Base-by-base conservation (phyloP, 1,140 invertebrate species). In the Heliconius eleuchia region DNA sequence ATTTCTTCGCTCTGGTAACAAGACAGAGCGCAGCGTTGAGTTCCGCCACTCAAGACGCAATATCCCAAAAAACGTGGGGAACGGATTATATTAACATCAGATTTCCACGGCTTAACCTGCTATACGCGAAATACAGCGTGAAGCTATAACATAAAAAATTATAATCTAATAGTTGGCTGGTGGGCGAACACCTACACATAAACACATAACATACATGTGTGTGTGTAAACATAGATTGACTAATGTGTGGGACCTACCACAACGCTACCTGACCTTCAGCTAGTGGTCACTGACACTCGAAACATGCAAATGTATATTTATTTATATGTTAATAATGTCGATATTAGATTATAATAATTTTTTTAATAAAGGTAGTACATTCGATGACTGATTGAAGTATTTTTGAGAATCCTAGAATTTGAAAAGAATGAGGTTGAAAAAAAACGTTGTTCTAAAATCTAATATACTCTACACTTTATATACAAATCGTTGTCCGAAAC, bases 241-340 rank as follows among this genome's bases (percentile, higher is more conserved):
- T 66, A 66, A 66, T 74, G 75, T 77, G 74, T 55, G 60, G 39
- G 73, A 80, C 79, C 79, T 80, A 80, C 79, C 74, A 55, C 75
- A 80, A 80, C 46, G 71, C 52, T 42, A 73, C 34, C 34, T 77
- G 75, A 80, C 79, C 79, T 80, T 80, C 75, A 77, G 75, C 79
- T 80, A 80, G 75, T 75, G 75, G 79, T 74, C 79, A 74, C 27
- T 80, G 79, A 80, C 75, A 60, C 74, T 74, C 74, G 74, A 76
- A 79, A 66, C 60, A 66, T 66, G 60, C 60, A 66, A 66, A 66
- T 66, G 13, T 27, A 66, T 66, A 66, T 66, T 66, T 66, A 30
- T 66, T 66, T 30, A 4, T 16, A 66, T 6, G 60, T 46, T 46
- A 46, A 66, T 16, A 27, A 13, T 66, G 60, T 66, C 23, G n/a